Conservation (phyloP, 2,113 vertebrate species). For the Macroglossus sobrinus region DNA sequence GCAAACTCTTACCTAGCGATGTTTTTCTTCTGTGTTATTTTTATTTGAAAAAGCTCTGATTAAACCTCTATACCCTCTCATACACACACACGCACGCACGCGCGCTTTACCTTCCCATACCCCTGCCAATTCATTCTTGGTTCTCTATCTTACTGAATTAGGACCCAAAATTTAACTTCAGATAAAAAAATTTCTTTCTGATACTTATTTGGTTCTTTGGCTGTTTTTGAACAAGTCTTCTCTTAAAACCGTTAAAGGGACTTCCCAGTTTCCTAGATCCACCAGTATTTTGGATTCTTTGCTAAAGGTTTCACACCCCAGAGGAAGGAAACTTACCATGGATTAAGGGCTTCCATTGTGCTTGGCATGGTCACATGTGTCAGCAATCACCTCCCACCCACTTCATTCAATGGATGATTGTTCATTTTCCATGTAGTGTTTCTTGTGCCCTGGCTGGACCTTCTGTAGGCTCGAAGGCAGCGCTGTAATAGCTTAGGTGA, state of each 20-base stretch:
- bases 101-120: not conserved
- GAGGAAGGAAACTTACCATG: not conserved
- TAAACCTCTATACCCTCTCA: not conserved
- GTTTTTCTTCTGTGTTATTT: not conserved
- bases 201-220: not conserved
- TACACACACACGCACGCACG: not conserved
- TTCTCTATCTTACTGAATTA: not conserved
- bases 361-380: not conserved
- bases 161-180: not conserved
- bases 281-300: not conserved
- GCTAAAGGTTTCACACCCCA: not conserved
- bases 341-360: not conserved
- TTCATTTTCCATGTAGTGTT: not conserved
- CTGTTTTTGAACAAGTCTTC: not conserved
- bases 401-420: not conserved
- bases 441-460: not conserved
- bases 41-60: not conserved
- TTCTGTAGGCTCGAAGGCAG: not conserved
- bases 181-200: not conserved
- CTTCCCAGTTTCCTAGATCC: not conserved
- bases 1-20: not conserved
- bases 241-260: not conserved
- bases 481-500: not conserved
- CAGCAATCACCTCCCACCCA: not conserved
- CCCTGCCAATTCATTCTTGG: not conserved